phyloP scores from a whole-genome alignment of 1,140 invertebrate species.

The Hyphantria cunea region DNA sequence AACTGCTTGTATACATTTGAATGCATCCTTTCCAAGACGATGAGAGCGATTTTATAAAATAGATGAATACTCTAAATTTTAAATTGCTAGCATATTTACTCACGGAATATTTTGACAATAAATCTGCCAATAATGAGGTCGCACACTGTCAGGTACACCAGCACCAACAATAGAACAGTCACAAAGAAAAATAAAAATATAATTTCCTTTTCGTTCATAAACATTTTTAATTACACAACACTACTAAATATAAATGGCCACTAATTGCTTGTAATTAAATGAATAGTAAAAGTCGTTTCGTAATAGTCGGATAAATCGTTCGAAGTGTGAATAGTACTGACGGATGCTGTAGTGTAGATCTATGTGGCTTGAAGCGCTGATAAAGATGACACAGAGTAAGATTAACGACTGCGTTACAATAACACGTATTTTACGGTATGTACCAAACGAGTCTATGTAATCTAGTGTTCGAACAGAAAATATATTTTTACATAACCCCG shows the following conservation, averaged over 20 bases:
- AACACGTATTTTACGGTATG: not conserved
- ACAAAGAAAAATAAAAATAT: slow-evolving; percentile 52
- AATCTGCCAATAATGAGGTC: slow-evolving; percentile 52
- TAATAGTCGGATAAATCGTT: not conserved
- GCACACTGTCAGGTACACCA: slow-evolving; percentile 57
- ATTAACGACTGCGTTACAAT: slow-evolving; percentile 8
- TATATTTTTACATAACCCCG: too few relatives aligned
- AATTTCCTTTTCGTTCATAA: slow-evolving; percentile 50
- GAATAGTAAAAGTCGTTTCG: not conserved
- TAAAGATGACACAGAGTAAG: slow-evolving; percentile 10
- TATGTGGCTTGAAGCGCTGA: not conserved
- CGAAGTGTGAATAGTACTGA: not conserved
- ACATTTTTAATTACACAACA: slow-evolving; percentile 37
- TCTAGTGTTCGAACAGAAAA: too few relatives aligned
- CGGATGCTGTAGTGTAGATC: too few relatives aligned
- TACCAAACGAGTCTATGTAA: too few relatives aligned
- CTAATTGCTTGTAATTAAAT: not conserved
- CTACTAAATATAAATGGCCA: not conserved
- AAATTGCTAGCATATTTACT: slow-evolving; percentile 45
- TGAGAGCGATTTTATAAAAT: too few relatives aligned
- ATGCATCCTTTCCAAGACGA: too few relatives aligned
- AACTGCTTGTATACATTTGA: too few relatives aligned
- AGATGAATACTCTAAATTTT: too few relatives aligned
- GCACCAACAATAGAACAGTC: slow-evolving; percentile 44
- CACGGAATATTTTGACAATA: slow-evolving; percentile 57